phyloP scores from a whole-genome alignment of 2,888 invertebrate genomes.

The Acanthococcus lagerstroemiae region DNA sequence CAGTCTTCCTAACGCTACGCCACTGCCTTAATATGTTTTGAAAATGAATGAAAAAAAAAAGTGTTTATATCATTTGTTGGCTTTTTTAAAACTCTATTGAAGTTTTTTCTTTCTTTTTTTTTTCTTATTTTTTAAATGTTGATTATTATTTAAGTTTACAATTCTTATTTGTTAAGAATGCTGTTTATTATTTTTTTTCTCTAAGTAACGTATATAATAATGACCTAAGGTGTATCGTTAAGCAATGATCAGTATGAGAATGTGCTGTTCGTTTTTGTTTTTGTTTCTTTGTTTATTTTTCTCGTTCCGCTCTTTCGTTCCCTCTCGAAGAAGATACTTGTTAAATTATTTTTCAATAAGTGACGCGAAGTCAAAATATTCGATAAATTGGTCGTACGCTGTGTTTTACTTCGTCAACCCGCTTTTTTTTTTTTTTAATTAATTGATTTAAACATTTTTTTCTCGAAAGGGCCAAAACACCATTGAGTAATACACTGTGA shows the following conservation, averaged over 20 bases:
- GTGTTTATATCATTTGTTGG: conserved; percentile 10
- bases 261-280: not conserved
- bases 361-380: too few species aligned
- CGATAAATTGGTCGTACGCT: too few species aligned
- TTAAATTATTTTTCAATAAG: too few species aligned
- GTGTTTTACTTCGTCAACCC: too few species aligned
- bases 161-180: conserved; percentile 25
- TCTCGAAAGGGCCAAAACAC: too few species aligned
- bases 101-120: conserved; percentile 10
- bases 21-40: conserved; percentile 20
- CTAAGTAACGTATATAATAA: not conserved
- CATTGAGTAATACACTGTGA: too few species aligned
- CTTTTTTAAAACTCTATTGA: conserved; percentile 22
- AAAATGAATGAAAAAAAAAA: conserved; percentile 8
- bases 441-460: too few species aligned
- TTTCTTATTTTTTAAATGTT: conserved; percentile 16
- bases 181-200: not conserved
- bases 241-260: not conserved
- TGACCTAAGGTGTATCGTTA: too few species aligned
- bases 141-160: conserved; percentile 28
- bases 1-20: conserved; percentile 27
- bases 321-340: too few species aligned
- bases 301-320: too few species aligned
- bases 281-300: not conserved
- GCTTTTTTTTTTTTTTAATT: too few species aligned